A percentile compares a stretch with the other conserved stretches of the same genome.
These are phyloP conservation scores for Litoditis marina DNA, from an alignment of 2,888 invertebrate genomes.

Conservation along the genomic window DNA sequence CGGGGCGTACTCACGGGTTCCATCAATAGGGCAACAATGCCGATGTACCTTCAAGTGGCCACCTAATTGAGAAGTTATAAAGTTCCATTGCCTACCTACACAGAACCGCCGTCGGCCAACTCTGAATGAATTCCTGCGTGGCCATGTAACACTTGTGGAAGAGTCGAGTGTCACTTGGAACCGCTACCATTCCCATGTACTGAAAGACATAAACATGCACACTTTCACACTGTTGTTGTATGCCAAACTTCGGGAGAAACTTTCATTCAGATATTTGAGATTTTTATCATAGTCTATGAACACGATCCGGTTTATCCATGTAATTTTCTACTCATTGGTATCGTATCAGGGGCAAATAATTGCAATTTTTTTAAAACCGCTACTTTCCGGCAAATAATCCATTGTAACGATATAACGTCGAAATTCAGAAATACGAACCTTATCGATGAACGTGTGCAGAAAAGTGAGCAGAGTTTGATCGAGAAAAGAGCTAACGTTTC, in stretches of 20 bases:
- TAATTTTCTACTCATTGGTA: too few species aligned
- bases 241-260: neutral
- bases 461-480: constrained; percentile 51
- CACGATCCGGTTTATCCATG: too few species aligned
- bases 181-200: constrained; percentile 42
- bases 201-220: constrained; percentile 12
- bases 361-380: too few species aligned
- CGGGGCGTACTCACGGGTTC: too few species aligned
- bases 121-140: constrained; percentile 35
- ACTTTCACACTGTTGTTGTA: too few species aligned
- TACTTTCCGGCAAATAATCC: too few species aligned
- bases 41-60: too few species aligned
- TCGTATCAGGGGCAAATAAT: too few species aligned
- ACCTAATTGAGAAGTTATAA: neutral
- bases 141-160: constrained; percentile 46
- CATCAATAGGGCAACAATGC: too few species aligned
- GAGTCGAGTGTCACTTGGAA: constrained; percentile 45
- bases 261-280: too few species aligned
- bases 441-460: constrained; percentile 48
- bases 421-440: constrained; percentile 22
- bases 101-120: constrained; percentile 29
- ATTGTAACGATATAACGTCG: too few species aligned
- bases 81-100: neutral
- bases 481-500: constrained; percentile 38
- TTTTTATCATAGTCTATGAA: too few species aligned